Conservation (phyloP, 2,888 invertebrate species). For the Platycheirus albimanus region DNA sequence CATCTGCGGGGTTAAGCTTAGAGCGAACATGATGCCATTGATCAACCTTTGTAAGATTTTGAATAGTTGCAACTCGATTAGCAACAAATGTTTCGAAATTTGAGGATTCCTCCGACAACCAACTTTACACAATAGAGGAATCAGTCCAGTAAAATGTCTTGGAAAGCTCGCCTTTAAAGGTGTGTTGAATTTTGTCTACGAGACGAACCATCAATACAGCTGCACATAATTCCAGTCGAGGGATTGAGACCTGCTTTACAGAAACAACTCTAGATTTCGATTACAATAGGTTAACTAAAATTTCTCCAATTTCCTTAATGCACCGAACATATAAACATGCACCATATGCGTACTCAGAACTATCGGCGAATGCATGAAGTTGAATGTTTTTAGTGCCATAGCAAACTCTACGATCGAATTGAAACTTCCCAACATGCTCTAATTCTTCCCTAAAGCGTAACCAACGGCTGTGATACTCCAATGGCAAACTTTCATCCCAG, state of each 20-base stretch:
- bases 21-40: conserved; percentile 22
- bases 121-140: conserved; percentile 8
- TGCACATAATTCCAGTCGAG: not conserved
- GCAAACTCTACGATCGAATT: conserved; percentile 4
- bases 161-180: conserved; percentile 2
- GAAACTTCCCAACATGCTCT: conserved; percentile 1
- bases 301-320: not conserved
- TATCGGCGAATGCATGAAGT: conserved; percentile 26
- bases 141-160: conserved; percentile 12
- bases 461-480: conserved; percentile 29
- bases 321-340: conserved; percentile 19
- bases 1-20: conserved; percentile 1
- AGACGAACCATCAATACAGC: not conserved
- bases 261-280: conserved; percentile 3
- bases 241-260: not conserved
- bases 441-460: conserved; percentile 24
- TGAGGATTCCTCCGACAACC: conserved; percentile 3
- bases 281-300: not conserved
- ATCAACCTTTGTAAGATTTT: not conserved
- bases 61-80: conserved; percentile 7
- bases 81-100: conserved; percentile 15
- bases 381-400: not conserved
- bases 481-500: conserved; percentile 1
- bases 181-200: not conserved
- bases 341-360: conserved; percentile 16